Base-by-base conservation (phyloP, 2,797 vertebrate genomes). In the Pantherophis alleghaniensis region DNA sequence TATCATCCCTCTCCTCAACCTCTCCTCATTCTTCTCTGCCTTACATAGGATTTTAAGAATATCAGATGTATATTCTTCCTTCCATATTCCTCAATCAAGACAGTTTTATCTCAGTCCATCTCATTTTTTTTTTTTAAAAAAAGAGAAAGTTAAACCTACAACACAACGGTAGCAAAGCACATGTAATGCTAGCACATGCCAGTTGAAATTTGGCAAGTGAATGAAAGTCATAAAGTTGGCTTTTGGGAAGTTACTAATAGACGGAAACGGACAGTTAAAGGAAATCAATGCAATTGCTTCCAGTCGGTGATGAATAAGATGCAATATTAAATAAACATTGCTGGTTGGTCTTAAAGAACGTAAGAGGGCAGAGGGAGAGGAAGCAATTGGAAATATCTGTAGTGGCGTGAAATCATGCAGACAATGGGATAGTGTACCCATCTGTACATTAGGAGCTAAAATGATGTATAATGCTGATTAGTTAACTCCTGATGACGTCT, bases 401-500 rank as follows among this genome's bases (percentile, higher is more conserved):
- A 13, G 51, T 24, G 13, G 14, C 10, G 1, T 87, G 32, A 66
- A 16, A 66, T 2, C 20, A 55, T 57, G 42, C 59, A 79, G 53
- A n/a, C 56, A 88, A 32, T 88, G 16, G 57, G n/a, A 51, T 11
- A 28, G 47, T 1, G 28, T 11, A 11, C 60, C 14, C 56, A 32
- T 55, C 24, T 63, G 22, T 32, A 89, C 86, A 61, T 24, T 61
- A 51, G 37, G 37, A n/a, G 53, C 53, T 53, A 22, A 55, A 37
- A 89, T 88, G 42, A 55, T 89, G 47, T 86, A n/a, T 47, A 24
- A 42, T 93, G 87, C 47, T 89, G 57, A 89, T 89, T 86, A 59
- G 55, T 91, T 83, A 83, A 91, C 37, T 87, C 32, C 47, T 91
- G 90, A 88, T 61, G 5, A 83, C 93, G 86, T 93, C 87, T 89